Base-by-base conservation (phyloP, 2,113 vertebrate species). In the Tachysurus vachellii region DNA sequence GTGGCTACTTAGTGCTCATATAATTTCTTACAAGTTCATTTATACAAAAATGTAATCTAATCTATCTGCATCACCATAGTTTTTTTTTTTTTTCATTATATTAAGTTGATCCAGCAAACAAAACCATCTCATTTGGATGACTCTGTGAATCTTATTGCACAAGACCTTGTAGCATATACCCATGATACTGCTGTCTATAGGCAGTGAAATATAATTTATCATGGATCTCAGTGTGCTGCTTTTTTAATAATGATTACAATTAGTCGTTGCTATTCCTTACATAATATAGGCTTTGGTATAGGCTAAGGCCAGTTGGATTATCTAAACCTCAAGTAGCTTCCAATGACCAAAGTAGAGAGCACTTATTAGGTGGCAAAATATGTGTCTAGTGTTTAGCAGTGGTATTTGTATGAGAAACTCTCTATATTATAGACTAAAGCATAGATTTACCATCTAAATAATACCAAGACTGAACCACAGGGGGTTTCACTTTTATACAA, bases 241-340 rank as follows among this genome's bases (percentile, higher is more conserved):
- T 83, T 83, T 83, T 83, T 66, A 83, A 83, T 53, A 83, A 80
- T 68, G 19, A 17, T 83, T 70, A 70, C 64, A 83, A 70, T 66
- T 70, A 83, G 64, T 19, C 47, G 23, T 70, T 56, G n/a, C 19
- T 70, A 54, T 83, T 83, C 61, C 50, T 53, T 21, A 28, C n/a
- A 54, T 83, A 19, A 19, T 53, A 5, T 53, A 53, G 44, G 57
- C 42, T 75, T 75, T 47, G 9, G 36, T 47, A 57, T 73, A 73
- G 11, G 44, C 57, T 62, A 47, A 50, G 42, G 26, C 61, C 47
- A 31, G 28, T 66, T 36, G 62, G 64, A 70, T 70, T 21, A 53
- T 70, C 64, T 70, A 54, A 83, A 83, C 64, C 57, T 83, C 61
- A 19, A 50, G 42, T 54, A 54, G 44, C 44, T 31, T 68, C n/a